Evolutionary conservation across 1,140 invertebrate genomes (phyloP), one percentile per base, ranked within the genome.

Genomic region (Aphelenchoides besseyi): DNA sequence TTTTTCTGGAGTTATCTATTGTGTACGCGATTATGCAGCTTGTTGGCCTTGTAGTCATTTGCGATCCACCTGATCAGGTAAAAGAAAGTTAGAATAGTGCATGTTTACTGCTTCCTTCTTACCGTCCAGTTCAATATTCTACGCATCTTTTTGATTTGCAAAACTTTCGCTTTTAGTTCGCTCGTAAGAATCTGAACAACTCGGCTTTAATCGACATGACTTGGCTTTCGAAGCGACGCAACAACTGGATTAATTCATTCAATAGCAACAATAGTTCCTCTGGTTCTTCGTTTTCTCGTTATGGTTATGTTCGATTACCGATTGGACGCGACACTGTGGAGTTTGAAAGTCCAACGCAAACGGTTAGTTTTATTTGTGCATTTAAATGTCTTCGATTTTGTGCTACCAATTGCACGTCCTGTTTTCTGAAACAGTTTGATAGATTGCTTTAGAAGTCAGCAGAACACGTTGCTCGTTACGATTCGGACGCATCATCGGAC

Each of bases 1-100:
- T 79, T 12, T 83, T 83, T 71, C 32, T 70, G 8, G 59, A 61
- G n/a, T 63, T 84, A 18, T 71, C 76, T 12, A 57, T 77, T 9
- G 81, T 80, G 9, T 83, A 82, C 61, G 70, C 69, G 30, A 48
- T 79, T 28, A 83, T 83, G 82, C 82, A 83, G 48, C 54, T 57
- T 26, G 71, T 83, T 57, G 82, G 79, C 3, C 68, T 83, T 9
- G 55, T 83, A 8, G 75, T 84, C 68, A 77, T 83, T 48, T 82
- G 80, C 69, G 81, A 83, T 71, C 82, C 82, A 35, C 82, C 82
- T 9, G 35, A 37, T n/a, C 68, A 79, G 36, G 69, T 76, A 63
- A 36, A 28, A 26, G 12, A n/a, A 36, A 35, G 5, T n/a, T n/a
- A n/a, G n/a, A n/a, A n/a, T n/a, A n/a, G n/a, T 52, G 2, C 2